Evolutionary conservation across 2,113 vertebrate genomes (phyloP), one percentile per base, ranked within the genome.

Genomic region (Anseranas semipalmata): DNA sequence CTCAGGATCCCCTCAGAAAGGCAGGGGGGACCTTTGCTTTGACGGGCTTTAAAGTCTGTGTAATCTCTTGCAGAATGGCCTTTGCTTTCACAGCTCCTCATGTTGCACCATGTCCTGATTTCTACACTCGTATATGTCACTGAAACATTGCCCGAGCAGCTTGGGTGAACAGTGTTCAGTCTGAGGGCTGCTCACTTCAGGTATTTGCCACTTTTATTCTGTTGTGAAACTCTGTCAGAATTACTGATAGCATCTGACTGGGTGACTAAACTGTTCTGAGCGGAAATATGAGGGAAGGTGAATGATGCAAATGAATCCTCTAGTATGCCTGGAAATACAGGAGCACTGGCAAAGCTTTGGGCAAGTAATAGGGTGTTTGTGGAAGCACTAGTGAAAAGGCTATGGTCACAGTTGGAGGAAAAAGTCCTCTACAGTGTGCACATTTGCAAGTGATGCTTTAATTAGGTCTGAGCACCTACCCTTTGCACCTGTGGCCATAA

Each of bases 71-170:
- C 32, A 77, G 88, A 85, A 79, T 18, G 92, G 80, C 77, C 75
- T 94, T 89, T 93, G 84, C 91, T 95, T 95, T 96, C 95, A 85
- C 87, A 91, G 89, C 90, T 96, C 87, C 96, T 96, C 96, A 87
- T 89, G 41, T 96, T 95, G 91, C 94, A 91, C 71, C 28, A 28
- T 50, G 91, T 91, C 94, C 91, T 96, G 83, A 87, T 95, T 97
- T 95, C 87, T 95, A 10, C 55, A 15, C 73, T 87, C 58, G 55
- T 16, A 25, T 91, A 94, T 87, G 77, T 74, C 89, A 48, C 56
- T 82, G 90, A 87, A 76, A 78, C 1, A 0, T 63, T 79, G 86
- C 56, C 84, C 1, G 7, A 60, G 37, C 53, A 89, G 56, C 60
- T 77, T 92, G 79, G 13, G 55, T 68, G 82, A 84, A 8, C 76